phyloP scores from a whole-genome alignment of 2,113 vertebrate genomes.

The Pelecanus crispus region DNA sequence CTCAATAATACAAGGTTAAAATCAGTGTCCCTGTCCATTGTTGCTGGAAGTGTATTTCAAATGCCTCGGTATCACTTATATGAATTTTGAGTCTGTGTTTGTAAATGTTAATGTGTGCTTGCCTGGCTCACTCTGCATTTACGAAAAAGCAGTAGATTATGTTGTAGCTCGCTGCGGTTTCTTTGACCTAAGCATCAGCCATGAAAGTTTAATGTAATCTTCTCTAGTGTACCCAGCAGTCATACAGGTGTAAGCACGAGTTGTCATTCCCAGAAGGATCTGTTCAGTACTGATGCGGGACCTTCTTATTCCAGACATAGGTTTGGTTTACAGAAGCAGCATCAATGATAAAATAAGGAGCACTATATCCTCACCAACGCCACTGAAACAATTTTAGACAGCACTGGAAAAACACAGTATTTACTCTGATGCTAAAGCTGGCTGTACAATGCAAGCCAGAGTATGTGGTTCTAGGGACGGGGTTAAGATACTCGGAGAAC shows the following conservation, averaged over 20 bases:
- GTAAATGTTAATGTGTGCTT: constrained; percentile 9
- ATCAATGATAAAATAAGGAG: not conserved
- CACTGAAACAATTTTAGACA: not conserved
- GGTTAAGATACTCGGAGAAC: not conserved
- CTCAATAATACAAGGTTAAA: constrained; percentile 25
- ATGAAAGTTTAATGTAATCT: constrained; percentile 22
- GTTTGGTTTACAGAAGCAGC: not conserved
- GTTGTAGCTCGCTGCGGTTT: not conserved
- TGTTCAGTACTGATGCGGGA: not conserved
- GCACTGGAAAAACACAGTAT: not conserved
- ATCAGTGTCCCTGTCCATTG: not conserved
- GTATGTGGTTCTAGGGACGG: not conserved
- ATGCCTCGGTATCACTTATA: not conserved
- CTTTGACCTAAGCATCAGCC: constrained; percentile 7
- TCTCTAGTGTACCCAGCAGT: not conserved
- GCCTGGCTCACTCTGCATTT: not conserved
- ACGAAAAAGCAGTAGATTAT: not conserved
- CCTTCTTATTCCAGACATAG: not conserved
- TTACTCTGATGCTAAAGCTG: not conserved
- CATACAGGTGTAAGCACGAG: not conserved
- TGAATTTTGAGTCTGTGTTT: constrained; percentile 26
- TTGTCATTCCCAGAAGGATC: not conserved
- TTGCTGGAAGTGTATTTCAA: not conserved
- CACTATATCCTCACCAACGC: not conserved
- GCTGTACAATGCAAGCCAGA: not conserved